phyloP scores from a whole-genome alignment of 2,888 invertebrate species.

The Diaphora mendica region DNA sequence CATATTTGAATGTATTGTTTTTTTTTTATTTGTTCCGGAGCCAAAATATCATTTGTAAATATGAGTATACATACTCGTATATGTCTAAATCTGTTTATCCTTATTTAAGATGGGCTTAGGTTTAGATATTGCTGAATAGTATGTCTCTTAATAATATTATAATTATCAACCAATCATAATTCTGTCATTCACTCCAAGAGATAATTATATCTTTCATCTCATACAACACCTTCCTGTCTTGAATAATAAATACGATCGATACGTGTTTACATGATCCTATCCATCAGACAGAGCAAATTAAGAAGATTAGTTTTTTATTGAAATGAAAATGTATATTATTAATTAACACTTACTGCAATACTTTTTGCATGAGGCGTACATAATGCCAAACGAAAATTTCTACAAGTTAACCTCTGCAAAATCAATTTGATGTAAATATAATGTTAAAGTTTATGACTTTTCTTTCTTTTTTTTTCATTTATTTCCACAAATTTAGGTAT shows the following conservation, averaged over 20 bases:
- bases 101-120: not conserved
- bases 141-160: not conserved
- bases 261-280: not conserved
- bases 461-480: too few relatives aligned
- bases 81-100: not conserved
- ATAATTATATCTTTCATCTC: not conserved
- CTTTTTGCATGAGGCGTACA: too few relatives aligned
- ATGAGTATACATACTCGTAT: too few relatives aligned
- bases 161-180: not conserved
- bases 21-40: not conserved
- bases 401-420: not conserved
- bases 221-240: not conserved
- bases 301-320: too few relatives aligned
- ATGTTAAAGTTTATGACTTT: not conserved
- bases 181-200: not conserved
- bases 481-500: too few relatives aligned
- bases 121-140: too few relatives aligned
- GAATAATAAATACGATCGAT: not conserved
- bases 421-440: not conserved
- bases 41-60: not conserved
- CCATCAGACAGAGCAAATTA: not conserved
- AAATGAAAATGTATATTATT: too few relatives aligned
- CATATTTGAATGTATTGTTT: too few relatives aligned
- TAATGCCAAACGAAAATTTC: not conserved
- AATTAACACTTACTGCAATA: too few relatives aligned